These are phyloP conservation scores for Ormyrus rosae DNA, from an alignment of 2,888 invertebrate genomes.

Conservation along the genomic window DNA sequence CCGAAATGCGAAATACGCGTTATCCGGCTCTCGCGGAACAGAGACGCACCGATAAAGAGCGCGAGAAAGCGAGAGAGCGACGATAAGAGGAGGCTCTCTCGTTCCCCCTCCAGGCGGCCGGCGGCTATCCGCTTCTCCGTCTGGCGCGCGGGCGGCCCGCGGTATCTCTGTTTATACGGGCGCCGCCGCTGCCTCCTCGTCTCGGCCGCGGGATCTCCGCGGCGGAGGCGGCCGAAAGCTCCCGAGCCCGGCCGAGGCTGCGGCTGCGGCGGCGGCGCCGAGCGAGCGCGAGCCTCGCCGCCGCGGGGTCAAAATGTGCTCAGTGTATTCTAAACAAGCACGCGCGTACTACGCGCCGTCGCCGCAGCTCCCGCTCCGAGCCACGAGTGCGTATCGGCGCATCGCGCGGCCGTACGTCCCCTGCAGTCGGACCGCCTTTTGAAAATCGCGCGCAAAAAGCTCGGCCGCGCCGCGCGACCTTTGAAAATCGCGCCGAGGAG, in stretches of 20 bases:
- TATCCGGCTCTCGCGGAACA: neutral
- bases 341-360: slow-evolving; percentile 63
- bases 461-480: neutral
- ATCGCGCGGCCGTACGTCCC: neutral
- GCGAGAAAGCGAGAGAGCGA: neutral
- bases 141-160: neutral
- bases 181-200: neutral
- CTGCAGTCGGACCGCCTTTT: neutral
- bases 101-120: neutral
- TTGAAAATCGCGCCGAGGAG: neutral
- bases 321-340: slow-evolving; percentile 71
- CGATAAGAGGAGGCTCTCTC: slow-evolving; percentile 13
- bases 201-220: neutral
- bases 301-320: slow-evolving; percentile 65
- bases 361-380: slow-evolving; percentile 56
- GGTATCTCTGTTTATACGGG: neutral
- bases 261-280: neutral
- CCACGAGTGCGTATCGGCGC: slow-evolving; percentile 11
- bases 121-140: neutral
- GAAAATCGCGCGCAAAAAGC: neutral
- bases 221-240: neutral
- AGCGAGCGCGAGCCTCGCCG: slow-evolving; percentile 8
- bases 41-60: neutral
- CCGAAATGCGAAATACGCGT: neutral
- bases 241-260: neutral